Base-by-base conservation (phyloP, 2,888 invertebrate genomes). In the Melanostoma scalare region DNA sequence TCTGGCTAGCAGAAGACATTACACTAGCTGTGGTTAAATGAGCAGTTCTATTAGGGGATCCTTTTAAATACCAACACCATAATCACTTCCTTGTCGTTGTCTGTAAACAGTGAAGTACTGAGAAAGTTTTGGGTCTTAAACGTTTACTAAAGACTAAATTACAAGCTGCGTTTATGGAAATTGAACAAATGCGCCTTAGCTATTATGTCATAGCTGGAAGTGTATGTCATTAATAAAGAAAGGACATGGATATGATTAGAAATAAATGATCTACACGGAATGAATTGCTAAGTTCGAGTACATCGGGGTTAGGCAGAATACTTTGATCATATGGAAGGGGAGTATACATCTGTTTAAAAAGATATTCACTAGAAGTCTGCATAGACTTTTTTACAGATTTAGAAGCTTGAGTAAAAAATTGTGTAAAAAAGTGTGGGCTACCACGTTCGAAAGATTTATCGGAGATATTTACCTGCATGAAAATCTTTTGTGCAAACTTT, bases 181-280 rank as follows among this genome's bases (percentile, higher is more conserved):
- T 1, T 20, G 0, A 20, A 20, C 20, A 20, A 20, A 20, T 20
- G 20, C 1, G 1, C 20, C 20, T 20, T 20, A 20, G 20, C 20
- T 20, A 20, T 20, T 20, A 20, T 20, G 20, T 20, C 20, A 75
- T 48, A 31, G 84, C 69, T 79, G 44, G 71, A 79, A 84, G 79
- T 79, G 74, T 71, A 79, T 79, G 40, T 56, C 79, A 75, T 79
- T 79, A 79, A 79, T 20, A 20, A 65, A 74, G 61, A 72, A 30
- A 44, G 48, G 38, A 75, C 38, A 52, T 40, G 50, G 31, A 8
- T 20, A 5, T 44, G 31, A 35, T 1, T 20, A 1, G 20, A 20
- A 20, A 20, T 1, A 20, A 20, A 20, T 3, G 2, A 8, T n/a
- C 6, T 56, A 46, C 46, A 55, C 44, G 10, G 53, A 68, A 6